phyloP scores from a whole-genome alignment of 2,888 invertebrate species.

The Pseudococcus viburni region DNA sequence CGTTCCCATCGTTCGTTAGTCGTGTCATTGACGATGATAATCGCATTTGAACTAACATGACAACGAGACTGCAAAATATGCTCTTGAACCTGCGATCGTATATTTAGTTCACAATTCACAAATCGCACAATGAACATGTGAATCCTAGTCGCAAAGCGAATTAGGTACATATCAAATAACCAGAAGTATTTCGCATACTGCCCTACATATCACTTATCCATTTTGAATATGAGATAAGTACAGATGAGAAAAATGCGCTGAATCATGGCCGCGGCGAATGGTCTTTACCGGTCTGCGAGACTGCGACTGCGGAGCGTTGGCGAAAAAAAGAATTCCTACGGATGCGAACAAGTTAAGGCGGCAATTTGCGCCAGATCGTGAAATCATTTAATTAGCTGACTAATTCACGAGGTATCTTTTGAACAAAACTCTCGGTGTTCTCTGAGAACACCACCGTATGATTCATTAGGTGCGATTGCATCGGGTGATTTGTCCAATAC shows the following conservation, averaged over 20 bases:
- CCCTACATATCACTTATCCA: constrained; percentile 24
- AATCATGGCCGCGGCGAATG: not conserved
- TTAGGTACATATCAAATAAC: not conserved
- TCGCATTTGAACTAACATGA: not conserved
- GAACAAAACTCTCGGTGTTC: constrained; percentile 20
- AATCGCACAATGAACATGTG: constrained; percentile 5
- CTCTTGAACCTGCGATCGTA: not conserved
- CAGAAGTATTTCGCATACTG: constrained; percentile 42
- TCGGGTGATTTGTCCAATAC: constrained; percentile 31
- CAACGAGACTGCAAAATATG: not conserved
- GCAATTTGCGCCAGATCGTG: constrained; percentile 26
- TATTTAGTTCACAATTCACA: not conserved
- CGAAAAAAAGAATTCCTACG: not conserved
- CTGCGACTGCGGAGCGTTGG: not conserved
- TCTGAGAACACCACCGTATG: not conserved
- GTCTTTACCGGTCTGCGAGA: not conserved
- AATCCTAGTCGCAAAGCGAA: constrained; percentile 7
- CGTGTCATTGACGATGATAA: not conserved
- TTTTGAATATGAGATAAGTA: not conserved
- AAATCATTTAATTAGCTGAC: constrained; percentile 55
- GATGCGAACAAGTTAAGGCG: not conserved
- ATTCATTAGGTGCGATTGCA: constrained; percentile 9
- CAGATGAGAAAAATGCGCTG: not conserved
- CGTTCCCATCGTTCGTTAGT: not conserved
- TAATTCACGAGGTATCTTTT: constrained; percentile 27